Percentiles rank a stretch among this genome's conserved stretches.
These are phyloP conservation scores for Petrolisthes manimaculis DNA, from an alignment of 2,888 invertebrate genomes.

Conservation along the genomic window DNA sequence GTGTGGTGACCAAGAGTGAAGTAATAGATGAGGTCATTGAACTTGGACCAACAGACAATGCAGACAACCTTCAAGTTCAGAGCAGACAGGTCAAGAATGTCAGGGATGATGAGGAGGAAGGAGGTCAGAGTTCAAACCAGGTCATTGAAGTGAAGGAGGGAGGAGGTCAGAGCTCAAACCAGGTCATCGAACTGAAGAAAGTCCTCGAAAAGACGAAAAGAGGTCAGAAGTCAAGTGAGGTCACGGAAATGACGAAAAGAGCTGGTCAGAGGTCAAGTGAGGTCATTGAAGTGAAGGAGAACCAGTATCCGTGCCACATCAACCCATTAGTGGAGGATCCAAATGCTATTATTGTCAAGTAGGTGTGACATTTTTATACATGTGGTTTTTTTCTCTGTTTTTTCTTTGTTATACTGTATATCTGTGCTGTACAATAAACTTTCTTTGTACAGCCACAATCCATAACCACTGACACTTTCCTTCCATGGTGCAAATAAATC, in stretches of 20 bases:
- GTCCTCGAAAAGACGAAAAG: conserved; percentile 26
- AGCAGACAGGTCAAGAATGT: conserved; percentile 42
- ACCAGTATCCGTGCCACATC: conserved; percentile 24
- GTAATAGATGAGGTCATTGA: conserved; percentile 50
- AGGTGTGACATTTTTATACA: background rate
- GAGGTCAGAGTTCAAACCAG: conserved; percentile 43
- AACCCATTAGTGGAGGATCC: conserved; percentile 45
- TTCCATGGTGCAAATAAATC: no score
- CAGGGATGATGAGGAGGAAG: background rate
- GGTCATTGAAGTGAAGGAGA: conserved; percentile 48
- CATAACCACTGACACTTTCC: no score
- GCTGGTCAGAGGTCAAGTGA: conserved; percentile 42
- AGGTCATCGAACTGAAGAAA: conserved; percentile 47
- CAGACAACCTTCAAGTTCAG: conserved; percentile 45
- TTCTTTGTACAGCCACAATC: no score
- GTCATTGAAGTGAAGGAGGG: conserved; percentile 48
- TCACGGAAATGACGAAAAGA: conserved; percentile 36
- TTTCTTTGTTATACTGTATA: background rate
- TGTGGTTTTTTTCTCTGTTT: background rate
- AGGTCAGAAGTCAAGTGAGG: conserved; percentile 41
- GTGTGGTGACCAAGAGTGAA: conserved; percentile 27
- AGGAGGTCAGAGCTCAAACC: conserved; percentile 31
- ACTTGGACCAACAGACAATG: conserved; percentile 42
- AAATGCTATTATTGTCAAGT: conserved; percentile 52
- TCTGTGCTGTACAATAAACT: no score